Conservation (phyloP, 2,113 vertebrate genomes). For the Periophthalmodon schlosseri region DNA sequence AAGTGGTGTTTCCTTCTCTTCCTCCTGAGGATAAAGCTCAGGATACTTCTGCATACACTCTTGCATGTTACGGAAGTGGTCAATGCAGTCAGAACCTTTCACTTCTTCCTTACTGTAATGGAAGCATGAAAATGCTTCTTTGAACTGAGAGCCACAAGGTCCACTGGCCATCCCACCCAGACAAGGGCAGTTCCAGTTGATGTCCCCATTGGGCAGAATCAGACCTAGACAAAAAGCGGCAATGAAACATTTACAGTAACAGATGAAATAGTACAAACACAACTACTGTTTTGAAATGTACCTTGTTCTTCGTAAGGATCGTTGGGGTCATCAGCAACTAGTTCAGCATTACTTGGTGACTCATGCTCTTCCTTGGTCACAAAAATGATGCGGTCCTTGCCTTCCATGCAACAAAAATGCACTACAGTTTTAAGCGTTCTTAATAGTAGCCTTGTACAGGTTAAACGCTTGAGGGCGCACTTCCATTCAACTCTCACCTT, state of each 20-base stretch:
- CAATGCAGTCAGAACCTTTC: slow-evolving; percentile 94
- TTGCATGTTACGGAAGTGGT: slow-evolving; percentile 93
- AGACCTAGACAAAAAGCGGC: slow-evolving; percentile 77
- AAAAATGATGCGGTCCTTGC: slow-evolving; percentile 81
- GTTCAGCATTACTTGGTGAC: slow-evolving; percentile 91
- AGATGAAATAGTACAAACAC: background rate
- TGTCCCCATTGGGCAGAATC: slow-evolving; percentile 92
- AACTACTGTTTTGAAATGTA: slow-evolving; percentile 55
- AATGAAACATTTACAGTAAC: background rate
- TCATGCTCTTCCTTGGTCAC: slow-evolving; percentile 90
- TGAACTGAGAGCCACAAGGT: slow-evolving; percentile 95
- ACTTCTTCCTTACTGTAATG: slow-evolving; percentile 94
- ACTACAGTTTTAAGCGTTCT: too few relatives aligned
- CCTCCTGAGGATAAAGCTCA: slow-evolving; percentile 94
- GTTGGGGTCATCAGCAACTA: slow-evolving; percentile 92
- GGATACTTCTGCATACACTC: slow-evolving; percentile 97
- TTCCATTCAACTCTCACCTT: background rate
- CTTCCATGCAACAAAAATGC: slow-evolving; percentile 38
- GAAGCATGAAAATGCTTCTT: slow-evolving; percentile 97
- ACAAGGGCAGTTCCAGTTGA: slow-evolving; percentile 98
- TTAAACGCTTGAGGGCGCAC: background rate
- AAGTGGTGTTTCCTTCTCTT: slow-evolving; percentile 78
- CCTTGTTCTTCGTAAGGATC: slow-evolving; percentile 93
- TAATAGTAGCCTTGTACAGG: too few relatives aligned
- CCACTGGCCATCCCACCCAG: slow-evolving; percentile 97